Conservation (phyloP, 2,113 vertebrate genomes). For the Penelope pileata region DNA sequence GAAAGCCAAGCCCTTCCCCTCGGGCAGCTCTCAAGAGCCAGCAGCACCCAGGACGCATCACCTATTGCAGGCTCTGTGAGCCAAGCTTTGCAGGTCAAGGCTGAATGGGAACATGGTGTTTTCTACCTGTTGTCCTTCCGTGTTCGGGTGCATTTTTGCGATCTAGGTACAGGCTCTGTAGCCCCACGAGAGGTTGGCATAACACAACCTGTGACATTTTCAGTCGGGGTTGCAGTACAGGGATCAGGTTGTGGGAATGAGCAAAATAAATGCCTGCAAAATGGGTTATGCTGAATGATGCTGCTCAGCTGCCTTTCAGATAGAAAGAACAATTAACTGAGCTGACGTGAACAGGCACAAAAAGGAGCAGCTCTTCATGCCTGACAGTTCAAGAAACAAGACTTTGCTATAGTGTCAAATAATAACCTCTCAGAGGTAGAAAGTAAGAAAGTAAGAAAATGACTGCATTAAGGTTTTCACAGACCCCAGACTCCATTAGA, state of each 20-base stretch:
- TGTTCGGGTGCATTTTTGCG: not conserved
- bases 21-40: not conserved
- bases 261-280: not conserved
- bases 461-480: not conserved
- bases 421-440: not conserved
- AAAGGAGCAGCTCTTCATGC: not conserved
- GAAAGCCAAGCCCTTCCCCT: not conserved
- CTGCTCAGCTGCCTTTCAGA: constrained; percentile 7
- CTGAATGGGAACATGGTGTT: fast-evolving
- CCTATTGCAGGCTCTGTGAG: not conserved
- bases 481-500: not conserved
- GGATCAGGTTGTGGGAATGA: not conserved
- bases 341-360: not conserved
- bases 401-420: not conserved
- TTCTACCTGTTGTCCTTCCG: not conserved
- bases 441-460: not conserved
- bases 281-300: not conserved
- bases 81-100: not conserved
- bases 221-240: fast-evolving
- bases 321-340: constrained; percentile 14
- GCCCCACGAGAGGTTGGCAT: not conserved
- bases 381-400: not conserved
- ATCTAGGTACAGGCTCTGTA: not conserved
- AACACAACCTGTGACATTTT: not conserved
- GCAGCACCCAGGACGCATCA: not conserved